Base-by-base conservation (phyloP, 1,140 invertebrate species). In the Pissodes strobi region DNA sequence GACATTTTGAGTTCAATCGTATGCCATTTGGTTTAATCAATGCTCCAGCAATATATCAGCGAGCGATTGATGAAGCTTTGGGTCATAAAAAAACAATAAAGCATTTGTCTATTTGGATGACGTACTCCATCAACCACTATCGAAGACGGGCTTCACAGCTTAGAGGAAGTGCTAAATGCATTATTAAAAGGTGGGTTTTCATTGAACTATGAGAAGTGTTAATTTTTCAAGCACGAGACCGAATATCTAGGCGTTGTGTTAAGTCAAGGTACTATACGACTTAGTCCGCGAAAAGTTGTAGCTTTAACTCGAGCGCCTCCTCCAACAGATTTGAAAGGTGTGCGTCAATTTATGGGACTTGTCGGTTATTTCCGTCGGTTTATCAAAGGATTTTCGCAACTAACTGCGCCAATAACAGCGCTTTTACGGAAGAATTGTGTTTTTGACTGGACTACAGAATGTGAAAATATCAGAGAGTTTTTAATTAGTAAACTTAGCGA, bases 211-310 rank as follows among this genome's bases (percentile, higher is more conserved):
- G 45, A 66, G 18, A 77, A 74, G 68, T 78, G 71, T 37, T 38
- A 67, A 48, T 77, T 78, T 52, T 68, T 75, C 17, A 45, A 25
- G 25, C 6, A 17, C 39, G 13, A 37, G 6, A 53, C 30, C 15
- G 60, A 69, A 55, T 76, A 72, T 65, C 60, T 75, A 27, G 73
- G 74, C 19, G 69, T 71, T 48, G 48, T 72, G 30, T 57, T 76
- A 49, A 56, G 56, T 13, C 12, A 41, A 39, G 45, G 55, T 23
- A 13, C 38, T 38, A 49, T 72, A 18, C 12, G 45, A 65, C 61
- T 69, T 8, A 58, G 73, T 45, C 46, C 66, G 21, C 12, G 68
- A 45, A 78, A 78, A 66, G 63, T 74, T 2, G 19, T 64, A 55
- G 67, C 70, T 3, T 53, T 78, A 23, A 39, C 27, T 46, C 38